Evolutionary conservation across 2,888 invertebrate genomes (phyloP), one percentile per base, ranked within the genome.

Genomic region (Eupithecia subumbrata): DNA sequence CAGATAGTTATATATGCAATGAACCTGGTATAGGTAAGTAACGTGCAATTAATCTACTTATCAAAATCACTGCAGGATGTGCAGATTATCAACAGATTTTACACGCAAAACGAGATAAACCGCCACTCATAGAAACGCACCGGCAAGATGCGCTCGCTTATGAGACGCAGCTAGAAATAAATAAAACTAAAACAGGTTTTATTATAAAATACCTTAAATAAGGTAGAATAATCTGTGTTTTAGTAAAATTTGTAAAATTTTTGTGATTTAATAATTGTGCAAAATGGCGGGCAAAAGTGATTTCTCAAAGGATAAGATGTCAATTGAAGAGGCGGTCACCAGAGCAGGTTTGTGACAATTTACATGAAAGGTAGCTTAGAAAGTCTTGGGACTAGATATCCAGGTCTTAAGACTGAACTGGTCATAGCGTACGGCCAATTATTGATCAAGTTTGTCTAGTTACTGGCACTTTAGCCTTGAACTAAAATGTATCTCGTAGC

Each of bases 241-340:
- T 64, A 30, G 16, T 34, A 34, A 34, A 64, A 64, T 64, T 63
- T 64, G 37, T 56, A 37, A n/a, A 7, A 45, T 30, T 63, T 64
- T 25, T 12, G 67, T 70, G n/a, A 69, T 40, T 37, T 60, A 69
- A 74, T 74, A 22, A 69, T 71, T 68, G 75, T 77, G 75, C 25
- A 80, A 76, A 64, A 84, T 84, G 84, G 73, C 78, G 9, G 81
- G 82, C 68, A 78, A 71, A 68, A 77, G 56, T 67, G 77, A 72
- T 30, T 74, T 73, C 43, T 48, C 74, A 0, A 72, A 77, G 3
- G 82, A 79, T 14, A 85, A 82, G 66, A 78, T 90, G 72, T 76
- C 84, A 0, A 85, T 90, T 43, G 90, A 90, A 74, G 85, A 76
- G 0, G 90, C 90, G 0, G 79, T 90, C 7, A 79, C 89, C 30